Percentiles rank a stretch among this genome's conserved stretches.
phyloP scores from a whole-genome alignment of 1,140 invertebrate genomes.

The Drosophila sturtevanti region DNA sequence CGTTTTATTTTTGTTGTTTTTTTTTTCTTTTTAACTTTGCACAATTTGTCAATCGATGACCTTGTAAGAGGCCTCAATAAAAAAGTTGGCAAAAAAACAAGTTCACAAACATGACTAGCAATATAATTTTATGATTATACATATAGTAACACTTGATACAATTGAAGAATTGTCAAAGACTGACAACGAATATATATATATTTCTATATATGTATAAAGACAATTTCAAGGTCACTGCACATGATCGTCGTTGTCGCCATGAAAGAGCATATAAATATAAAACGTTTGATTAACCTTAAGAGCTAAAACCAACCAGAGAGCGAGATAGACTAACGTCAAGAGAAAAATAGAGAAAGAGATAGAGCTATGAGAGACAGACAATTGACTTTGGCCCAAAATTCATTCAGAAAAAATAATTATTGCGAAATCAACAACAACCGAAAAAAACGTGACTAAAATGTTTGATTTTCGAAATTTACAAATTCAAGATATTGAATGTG shows the following conservation, averaged over 20 bases:
- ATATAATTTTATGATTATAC: constrained; percentile 59
- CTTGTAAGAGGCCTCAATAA: constrained; percentile 20
- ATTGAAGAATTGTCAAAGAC: constrained; percentile 73
- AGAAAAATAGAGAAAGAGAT: constrained; percentile 34
- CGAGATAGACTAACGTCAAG: not conserved
- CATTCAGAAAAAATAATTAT: constrained; percentile 63
- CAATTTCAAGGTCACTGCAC: constrained; percentile 62
- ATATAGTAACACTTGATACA: constrained; percentile 51
- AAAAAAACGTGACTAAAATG: constrained; percentile 68
- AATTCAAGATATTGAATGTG: not conserved
- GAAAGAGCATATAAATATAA: constrained; percentile 66
- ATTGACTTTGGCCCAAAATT: constrained; percentile 72
- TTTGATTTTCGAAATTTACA: constrained; percentile 17
- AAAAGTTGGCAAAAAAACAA: constrained; percentile 66
- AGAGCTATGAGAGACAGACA: constrained; percentile 16
- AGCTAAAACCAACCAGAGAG: constrained; percentile 29
- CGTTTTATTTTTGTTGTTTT: not conserved
- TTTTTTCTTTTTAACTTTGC: no score
- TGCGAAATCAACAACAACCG: constrained; percentile 55
- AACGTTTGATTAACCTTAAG: constrained; percentile 76
- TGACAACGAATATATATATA: constrained; percentile 34
- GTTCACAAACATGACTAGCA: constrained; percentile 59
- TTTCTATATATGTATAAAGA: constrained; percentile 17
- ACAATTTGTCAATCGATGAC: constrained; percentile 16
- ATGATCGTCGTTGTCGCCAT: constrained; percentile 31